Evolutionary conservation across 1,140 invertebrate species (phyloP).

Genomic region (Diachasmimorpha longicaudata): DNA sequence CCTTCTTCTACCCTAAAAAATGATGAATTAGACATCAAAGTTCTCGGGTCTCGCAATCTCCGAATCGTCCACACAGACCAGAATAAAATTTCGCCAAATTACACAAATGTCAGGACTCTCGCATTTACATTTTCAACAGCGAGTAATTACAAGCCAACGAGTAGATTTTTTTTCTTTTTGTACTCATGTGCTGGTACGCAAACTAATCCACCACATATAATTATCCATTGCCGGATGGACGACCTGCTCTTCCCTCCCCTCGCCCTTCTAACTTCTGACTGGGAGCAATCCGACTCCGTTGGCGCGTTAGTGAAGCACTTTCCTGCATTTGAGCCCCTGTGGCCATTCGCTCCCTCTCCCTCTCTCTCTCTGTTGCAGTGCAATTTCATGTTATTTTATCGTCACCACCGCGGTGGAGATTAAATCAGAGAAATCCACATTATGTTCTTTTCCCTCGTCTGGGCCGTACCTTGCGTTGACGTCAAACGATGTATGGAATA

Average conservation of each 20-base stretch:
- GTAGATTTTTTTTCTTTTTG: not conserved
- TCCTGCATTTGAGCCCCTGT: not conserved
- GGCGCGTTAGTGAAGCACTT: conserved; percentile 16
- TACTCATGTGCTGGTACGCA: not conserved
- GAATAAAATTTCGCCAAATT: not conserved
- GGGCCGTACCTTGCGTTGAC: not conserved
- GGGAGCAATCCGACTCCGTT: conserved; percentile 5
- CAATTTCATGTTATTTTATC: conserved; percentile 19
- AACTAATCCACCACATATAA: conserved; percentile 23
- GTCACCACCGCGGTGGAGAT: conserved; percentile 15
- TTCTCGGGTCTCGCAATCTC: no score
- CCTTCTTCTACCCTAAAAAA: no score
- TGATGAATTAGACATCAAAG: no score
- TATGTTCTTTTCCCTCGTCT: not conserved
- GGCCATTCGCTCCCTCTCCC: not conserved
- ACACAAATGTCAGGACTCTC: not conserved
- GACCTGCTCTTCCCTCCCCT: no score
- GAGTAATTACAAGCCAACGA: conserved; percentile 11
- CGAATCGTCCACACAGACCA: not conserved
- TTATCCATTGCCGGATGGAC: conserved; percentile 15
- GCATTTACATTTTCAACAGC: conserved; percentile 4
- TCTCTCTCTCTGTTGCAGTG: not conserved
- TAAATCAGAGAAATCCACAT: conserved; percentile 16
- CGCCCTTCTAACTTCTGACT: conserved; percentile 20
- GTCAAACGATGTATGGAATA: conserved; percentile 1